Evolutionary conservation across 2,113 vertebrate species (phyloP).

Genomic region (Apodemus sylvaticus): DNA sequence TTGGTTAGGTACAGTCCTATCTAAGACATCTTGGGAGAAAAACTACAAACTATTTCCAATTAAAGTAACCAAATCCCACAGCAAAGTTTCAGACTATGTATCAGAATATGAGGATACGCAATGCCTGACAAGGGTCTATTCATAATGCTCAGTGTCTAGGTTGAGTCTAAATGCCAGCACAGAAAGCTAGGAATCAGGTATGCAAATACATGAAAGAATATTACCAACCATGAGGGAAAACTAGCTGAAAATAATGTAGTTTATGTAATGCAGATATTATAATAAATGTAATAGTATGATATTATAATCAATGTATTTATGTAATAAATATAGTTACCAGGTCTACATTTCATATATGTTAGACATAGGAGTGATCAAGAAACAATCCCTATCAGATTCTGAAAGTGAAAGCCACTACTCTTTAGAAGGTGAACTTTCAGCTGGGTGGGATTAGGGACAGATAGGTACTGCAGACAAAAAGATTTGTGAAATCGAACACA

Average conservation of each 20-base stretch:
- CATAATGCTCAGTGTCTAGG: not conserved
- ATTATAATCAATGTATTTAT: too few relatives aligned
- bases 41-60: not conserved
- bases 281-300: not conserved
- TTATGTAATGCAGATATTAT: not conserved
- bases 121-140: not conserved
- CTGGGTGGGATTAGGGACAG: not conserved
- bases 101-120: not conserved
- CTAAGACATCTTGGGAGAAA: slow-evolving; percentile 13
- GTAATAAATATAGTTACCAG: not conserved
- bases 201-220: not conserved
- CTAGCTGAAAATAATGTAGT: not conserved
- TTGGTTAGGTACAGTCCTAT: not conserved
- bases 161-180: not conserved
- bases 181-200: not conserved
- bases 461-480: not conserved
- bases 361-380: not conserved
- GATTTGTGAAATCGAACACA: not conserved
- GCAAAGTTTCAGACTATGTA: not conserved
- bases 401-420: not conserved
- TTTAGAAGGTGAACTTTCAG: not conserved
- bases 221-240: not conserved
- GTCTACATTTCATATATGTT: not conserved
- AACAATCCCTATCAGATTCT: not conserved
- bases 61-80: not conserved